Conservation (phyloP, 2,797 vertebrate species). For the Sebastes elongatus region DNA sequence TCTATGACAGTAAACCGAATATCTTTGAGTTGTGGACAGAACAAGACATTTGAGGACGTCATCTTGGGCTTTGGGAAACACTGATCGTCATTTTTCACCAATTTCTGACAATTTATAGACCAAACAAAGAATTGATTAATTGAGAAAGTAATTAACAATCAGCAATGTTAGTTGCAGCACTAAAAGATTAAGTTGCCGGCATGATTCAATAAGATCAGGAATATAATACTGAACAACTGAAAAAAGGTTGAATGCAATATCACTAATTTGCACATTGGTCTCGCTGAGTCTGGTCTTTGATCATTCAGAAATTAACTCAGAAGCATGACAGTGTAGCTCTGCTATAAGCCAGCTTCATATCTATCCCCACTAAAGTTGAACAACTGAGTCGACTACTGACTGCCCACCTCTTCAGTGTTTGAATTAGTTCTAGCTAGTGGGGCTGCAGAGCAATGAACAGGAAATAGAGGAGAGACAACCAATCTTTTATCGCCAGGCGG, state of each 20-base stretch:
- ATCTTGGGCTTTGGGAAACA: too few species aligned
- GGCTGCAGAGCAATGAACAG: slow-evolving; percentile 23
- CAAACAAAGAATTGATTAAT: too few species aligned
- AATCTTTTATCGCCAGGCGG: slow-evolving; percentile 17
- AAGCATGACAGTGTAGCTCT: not conserved
- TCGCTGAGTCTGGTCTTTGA: not conserved
- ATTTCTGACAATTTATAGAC: too few species aligned
- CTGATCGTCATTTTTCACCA: too few species aligned
- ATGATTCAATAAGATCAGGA: not conserved
- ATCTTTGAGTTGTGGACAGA: too few species aligned
- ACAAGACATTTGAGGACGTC: too few species aligned
- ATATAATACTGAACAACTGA: not conserved
- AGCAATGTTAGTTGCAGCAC: too few species aligned
- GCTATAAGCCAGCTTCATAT: not conserved
- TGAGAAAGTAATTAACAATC: too few species aligned
- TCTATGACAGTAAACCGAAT: too few species aligned
- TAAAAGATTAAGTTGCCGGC: not conserved
- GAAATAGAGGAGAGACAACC: slow-evolving; percentile 23
- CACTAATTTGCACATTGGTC: not conserved
- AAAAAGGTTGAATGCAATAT: not conserved
- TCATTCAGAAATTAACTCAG: not conserved
- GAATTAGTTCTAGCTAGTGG: slow-evolving; percentile 37
- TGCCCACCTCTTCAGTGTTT: slow-evolving; percentile 9
- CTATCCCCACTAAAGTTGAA: not conserved
- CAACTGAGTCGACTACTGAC: not conserved